Percentiles rank a stretch among this genome's conserved stretches.
These are phyloP conservation scores for Gallinago stenura DNA, from an alignment of 2,797 vertebrate genomes.

Conservation along the genomic window DNA sequence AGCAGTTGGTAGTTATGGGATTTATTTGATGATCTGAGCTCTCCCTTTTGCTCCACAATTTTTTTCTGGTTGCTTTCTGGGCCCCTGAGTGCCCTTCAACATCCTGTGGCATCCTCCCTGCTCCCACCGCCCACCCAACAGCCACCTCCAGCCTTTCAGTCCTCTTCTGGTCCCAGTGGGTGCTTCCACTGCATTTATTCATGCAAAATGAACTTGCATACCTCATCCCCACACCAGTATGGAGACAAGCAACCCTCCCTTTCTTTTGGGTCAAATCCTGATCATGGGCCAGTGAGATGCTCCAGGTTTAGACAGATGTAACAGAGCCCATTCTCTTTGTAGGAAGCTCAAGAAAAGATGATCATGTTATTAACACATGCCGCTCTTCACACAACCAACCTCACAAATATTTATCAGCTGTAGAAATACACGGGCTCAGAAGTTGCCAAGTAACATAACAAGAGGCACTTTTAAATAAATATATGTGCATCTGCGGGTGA, in stretches of 20 bases:
- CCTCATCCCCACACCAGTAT: neutral
- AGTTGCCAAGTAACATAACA: conserved; percentile 69
- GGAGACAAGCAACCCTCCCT: neutral
- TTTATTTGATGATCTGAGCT: neutral
- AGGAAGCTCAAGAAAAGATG: neutral
- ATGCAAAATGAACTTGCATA: neutral
- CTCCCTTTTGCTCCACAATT: neutral
- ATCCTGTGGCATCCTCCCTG: rapidly evolving
- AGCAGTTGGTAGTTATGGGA: neutral
- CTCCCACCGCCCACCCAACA: neutral
- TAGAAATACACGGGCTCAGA: conserved; percentile 16
- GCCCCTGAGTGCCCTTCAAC: neutral
- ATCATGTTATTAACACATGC: conserved; percentile 21
- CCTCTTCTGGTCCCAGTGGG: neutral
- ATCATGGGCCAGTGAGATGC: rapidly evolving
- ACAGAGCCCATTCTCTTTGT: neutral
- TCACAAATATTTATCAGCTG: conserved; percentile 72
- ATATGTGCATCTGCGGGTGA: conserved; percentile 36
- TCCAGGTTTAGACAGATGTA: neutral
- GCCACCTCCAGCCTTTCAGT: neutral
- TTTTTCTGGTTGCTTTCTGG: neutral
- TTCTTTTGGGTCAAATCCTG: neutral
- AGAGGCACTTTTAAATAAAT: conserved; percentile 58
- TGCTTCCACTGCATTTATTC: neutral
- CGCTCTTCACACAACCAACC: conserved; percentile 22